phyloP scores from a whole-genome alignment of 37 sponge, comb jelly and placozoan species.

The Cladorhizidae sp. region DNA sequence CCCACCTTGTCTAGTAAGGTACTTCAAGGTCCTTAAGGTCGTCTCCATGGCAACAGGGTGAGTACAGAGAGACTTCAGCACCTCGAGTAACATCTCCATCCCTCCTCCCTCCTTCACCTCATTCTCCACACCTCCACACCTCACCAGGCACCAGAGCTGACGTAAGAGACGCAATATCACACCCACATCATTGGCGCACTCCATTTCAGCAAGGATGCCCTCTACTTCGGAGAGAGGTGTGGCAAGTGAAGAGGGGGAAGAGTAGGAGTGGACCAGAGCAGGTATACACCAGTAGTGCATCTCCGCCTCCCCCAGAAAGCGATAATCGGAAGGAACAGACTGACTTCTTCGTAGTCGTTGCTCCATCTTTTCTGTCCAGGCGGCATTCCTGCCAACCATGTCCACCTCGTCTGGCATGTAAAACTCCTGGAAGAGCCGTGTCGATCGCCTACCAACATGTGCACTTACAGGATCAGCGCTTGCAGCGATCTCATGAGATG shows the following conservation, averaged over 20 bases:
- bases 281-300: background rate
- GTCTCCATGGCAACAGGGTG: background rate
- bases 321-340: constrained; percentile 13
- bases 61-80: background rate
- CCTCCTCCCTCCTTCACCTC: background rate
- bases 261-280: constrained; percentile 14
- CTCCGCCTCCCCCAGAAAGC: background rate
- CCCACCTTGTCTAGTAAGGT: constrained; percentile 27
- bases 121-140: background rate
- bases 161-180: background rate
- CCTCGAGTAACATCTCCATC: background rate
- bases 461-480: background rate
- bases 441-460: background rate
- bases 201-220: background rate
- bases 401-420: constrained; percentile 3
- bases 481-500: background rate
- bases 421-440: background rate
- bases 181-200: background rate
- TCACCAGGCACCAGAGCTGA: background rate
- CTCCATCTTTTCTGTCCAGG: background rate
- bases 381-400: background rate
- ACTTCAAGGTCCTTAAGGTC: background rate
- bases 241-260: constrained; percentile 15
- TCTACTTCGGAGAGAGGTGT: background rate
- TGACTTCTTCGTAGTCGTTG: background rate